Percentiles rank a stretch among this genome's conserved stretches.
phyloP scores from a whole-genome alignment of 2,888 invertebrate species.

The Lampropteryx suffumata region DNA sequence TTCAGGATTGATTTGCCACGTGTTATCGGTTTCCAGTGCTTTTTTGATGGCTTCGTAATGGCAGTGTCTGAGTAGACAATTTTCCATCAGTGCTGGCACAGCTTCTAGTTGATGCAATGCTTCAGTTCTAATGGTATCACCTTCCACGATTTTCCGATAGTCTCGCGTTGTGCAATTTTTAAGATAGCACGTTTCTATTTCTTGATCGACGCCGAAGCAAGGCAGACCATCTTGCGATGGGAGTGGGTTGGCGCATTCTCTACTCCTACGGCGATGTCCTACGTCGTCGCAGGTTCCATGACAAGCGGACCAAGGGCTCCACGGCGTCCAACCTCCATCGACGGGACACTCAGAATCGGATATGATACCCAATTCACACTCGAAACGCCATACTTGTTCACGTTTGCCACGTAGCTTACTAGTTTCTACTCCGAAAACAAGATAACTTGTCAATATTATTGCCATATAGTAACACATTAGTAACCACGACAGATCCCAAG shows the following conservation, averaged over 20 bases:
- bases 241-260: slow-evolving; percentile 71
- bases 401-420: slow-evolving; percentile 56
- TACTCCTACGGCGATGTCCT: slow-evolving; percentile 62
- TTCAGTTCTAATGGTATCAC: slow-evolving; percentile 57
- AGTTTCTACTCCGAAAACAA: slow-evolving; percentile 28
- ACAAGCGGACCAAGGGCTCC: slow-evolving; percentile 73
- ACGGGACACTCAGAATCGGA: slow-evolving; percentile 67
- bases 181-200: slow-evolving; percentile 66
- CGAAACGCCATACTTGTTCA: slow-evolving; percentile 64
- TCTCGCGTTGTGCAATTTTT: slow-evolving; percentile 68
- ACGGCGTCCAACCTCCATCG: slow-evolving; percentile 76
- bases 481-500: too few relatives aligned
- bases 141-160: slow-evolving; percentile 58
- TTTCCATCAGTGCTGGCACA: slow-evolving; percentile 67
- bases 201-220: slow-evolving; percentile 64
- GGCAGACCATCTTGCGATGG: slow-evolving; percentile 68
- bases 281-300: slow-evolving; percentile 71
- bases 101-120: slow-evolving; percentile 65
- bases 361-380: slow-evolving; percentile 69
- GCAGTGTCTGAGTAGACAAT: slow-evolving; percentile 72
- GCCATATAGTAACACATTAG: neutral
- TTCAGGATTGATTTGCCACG: slow-evolving; percentile 69
- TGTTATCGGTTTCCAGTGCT: slow-evolving; percentile 59
- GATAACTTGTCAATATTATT: neutral
- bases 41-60: slow-evolving; percentile 68